phyloP scores from a whole-genome alignment of 1,140 invertebrate species.

The Diuraphis noxia region DNA sequence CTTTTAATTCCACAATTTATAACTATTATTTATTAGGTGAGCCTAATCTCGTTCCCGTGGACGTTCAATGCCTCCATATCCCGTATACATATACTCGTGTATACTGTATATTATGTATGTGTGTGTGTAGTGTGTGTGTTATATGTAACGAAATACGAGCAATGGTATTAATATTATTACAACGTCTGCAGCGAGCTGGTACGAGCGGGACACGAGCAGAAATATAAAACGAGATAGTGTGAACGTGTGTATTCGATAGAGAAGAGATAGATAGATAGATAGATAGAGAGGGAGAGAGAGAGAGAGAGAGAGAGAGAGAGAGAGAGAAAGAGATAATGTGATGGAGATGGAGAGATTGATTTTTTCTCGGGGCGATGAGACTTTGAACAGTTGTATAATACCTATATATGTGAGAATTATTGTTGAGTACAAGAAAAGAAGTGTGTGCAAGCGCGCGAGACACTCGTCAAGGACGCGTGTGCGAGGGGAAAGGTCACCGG shows the following conservation, averaged over 20 bases:
- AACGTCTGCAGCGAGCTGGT: background rate
- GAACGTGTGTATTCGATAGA: background rate
- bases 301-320: background rate
- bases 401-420: background rate
- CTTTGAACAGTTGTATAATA: background rate
- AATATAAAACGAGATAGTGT: background rate
- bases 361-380: constrained; percentile 20
- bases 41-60: constrained; percentile 23
- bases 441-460: background rate
- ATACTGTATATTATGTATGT: too few species aligned
- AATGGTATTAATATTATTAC: constrained; percentile 28
- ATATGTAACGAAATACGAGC: constrained; percentile 38
- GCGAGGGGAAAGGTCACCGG: background rate
- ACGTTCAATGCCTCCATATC: background rate
- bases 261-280: too few species aligned
- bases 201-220: background rate
- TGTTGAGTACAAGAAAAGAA: background rate
- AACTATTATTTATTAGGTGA: constrained; percentile 51
- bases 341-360: background rate
- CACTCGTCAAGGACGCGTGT: background rate
- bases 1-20: constrained; percentile 51
- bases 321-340: background rate
- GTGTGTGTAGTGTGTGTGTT: background rate
- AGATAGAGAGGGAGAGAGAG: background rate
- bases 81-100: background rate